A percentile compares a stretch with the other conserved stretches of the same genome.
phyloP scores from a whole-genome alignment of 1,140 invertebrate species.

The Scaptomyza hsui region DNA sequence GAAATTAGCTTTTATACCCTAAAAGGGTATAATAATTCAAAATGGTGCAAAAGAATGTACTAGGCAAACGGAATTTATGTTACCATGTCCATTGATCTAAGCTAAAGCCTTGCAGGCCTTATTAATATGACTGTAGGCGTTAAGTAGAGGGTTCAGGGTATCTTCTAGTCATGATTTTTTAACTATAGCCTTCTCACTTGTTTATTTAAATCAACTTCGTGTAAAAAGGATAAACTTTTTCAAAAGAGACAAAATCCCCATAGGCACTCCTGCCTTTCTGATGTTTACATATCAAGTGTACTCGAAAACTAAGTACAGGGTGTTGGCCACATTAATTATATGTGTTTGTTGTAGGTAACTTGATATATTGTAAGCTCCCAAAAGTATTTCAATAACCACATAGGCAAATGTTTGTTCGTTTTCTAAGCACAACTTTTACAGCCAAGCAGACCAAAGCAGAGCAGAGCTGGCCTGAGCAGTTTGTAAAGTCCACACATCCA shows the following conservation, averaged over 20 bases:
- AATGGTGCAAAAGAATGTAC: too few relatives aligned
- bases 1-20: too few relatives aligned
- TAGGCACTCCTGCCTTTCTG: neutral
- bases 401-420: constrained; percentile 15
- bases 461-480: neutral
- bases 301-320: neutral
- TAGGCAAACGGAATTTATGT: too few relatives aligned
- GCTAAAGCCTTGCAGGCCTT: too few relatives aligned
- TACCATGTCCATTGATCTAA: too few relatives aligned
- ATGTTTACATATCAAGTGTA: neutral
- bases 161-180: too few relatives aligned
- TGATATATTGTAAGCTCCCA: neutral
- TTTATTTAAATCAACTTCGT: neutral
- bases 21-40: too few relatives aligned
- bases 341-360: neutral
- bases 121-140: too few relatives aligned
- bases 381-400: constrained; percentile 15
- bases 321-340: neutral
- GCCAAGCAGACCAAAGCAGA: neutral
- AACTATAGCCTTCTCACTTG: too few relatives aligned
- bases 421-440: constrained; percentile 3
- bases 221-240: neutral
- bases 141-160: too few relatives aligned
- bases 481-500: constrained; percentile 5
- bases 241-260: neutral